Evolutionary conservation across 1,140 invertebrate genomes (phyloP), one percentile per base, ranked within the genome.

Genomic region (Pectinophora gossypiella): DNA sequence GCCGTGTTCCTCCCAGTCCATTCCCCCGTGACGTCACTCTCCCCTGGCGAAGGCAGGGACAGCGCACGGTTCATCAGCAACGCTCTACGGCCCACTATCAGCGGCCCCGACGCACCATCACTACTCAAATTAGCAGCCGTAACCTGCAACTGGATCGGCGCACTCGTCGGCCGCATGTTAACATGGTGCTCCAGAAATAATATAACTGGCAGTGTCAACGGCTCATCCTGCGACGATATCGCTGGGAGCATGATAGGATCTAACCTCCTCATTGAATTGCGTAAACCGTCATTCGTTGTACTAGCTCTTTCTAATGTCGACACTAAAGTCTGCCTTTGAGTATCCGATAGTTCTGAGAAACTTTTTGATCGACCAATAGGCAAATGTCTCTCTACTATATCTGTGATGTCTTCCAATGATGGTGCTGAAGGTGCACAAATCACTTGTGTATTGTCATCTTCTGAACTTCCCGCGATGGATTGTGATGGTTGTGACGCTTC

Each of bases 61-160:
- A 87, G 59, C 2, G 84, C 67, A 21, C 84, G 68, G 53, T 87
- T 87, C 73, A 85, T 87, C 10, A 87, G 55, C 53, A 87, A 59
- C 13, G 81, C 68, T 36, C 80, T 57, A 2, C 84, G 72, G 10
- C 81, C 84, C 6, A 87, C 76, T 43, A 87, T 87, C n/a, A 85
- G 51, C 20, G 84, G 84, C 3, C 77, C 81, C 2, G 84, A 85
- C 10, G 72, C 63, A 7, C 72, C 75, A 59, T 81, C 78, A 50
- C 67, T 78, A 53, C 75, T 87, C 2, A 87, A 57, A 72, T 87
- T 85, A 2, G 84, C 75, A 15, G 82, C 76, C 15, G 84, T 85
- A 19, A 87, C 79, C 72, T 87, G 84, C 42, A 87, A 67, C 52
- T 87, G 84, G 63, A 87, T 84, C 0, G 84, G 84, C n/a, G 81